Conservation (phyloP, 64 coral and sea anemone genomes). For the Montipora efflorescens region DNA sequence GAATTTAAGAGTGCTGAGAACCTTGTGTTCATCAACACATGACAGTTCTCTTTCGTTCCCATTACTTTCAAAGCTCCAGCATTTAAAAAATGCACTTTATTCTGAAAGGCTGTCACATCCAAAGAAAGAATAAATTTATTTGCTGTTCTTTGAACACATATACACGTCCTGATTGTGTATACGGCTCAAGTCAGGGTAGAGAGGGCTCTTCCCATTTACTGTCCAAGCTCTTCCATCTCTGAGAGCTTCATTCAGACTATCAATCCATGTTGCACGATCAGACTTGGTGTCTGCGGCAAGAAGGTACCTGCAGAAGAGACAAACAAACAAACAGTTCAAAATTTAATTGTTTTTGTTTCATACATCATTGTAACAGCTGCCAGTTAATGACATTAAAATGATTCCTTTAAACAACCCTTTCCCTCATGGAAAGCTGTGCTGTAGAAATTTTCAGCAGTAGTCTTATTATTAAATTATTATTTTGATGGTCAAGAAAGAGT, state of each 20-base stretch:
- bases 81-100: no score
- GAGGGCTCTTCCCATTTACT: not conserved
- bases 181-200: constrained; percentile 77
- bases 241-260: constrained; percentile 92
- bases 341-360: no score
- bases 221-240: constrained; percentile 92
- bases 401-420: no score
- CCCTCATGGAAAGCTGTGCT: no score
- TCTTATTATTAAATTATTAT: no score
- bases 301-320: constrained; percentile 72
- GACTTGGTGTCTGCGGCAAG: constrained; percentile 92
- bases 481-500: no score
- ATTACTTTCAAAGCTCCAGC: no score
- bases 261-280: constrained; percentile 91
- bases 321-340: not conserved
- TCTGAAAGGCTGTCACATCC: no score
- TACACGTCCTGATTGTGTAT: constrained; percentile 74
- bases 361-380: no score
- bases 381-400: no score
- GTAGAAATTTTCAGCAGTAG: no score
- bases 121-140: not conserved
- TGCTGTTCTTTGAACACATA: constrained; percentile 64
- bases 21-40: not conserved
- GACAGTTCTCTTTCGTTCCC: not conserved
- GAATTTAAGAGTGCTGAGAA: no score